phyloP scores from a whole-genome alignment of 2,113 vertebrate genomes.

The Raphicerus campestris region DNA sequence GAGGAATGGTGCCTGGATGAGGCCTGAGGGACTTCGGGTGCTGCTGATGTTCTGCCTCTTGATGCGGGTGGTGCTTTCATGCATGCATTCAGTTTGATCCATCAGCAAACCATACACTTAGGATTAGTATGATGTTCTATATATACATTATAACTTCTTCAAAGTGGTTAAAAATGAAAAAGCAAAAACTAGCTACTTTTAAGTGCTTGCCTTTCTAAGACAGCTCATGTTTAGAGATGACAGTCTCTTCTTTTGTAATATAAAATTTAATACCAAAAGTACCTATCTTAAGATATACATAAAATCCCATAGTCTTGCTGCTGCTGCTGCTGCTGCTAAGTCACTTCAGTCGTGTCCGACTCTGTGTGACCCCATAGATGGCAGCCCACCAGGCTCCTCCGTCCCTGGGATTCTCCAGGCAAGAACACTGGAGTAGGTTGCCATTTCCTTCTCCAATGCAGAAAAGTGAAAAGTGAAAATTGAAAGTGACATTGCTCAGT shows the following conservation, averaged over 20 bases:
- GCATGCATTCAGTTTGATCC: background rate
- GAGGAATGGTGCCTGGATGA: background rate
- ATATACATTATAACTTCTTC: background rate
- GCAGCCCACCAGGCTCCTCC: too few species aligned
- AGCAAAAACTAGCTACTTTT: background rate
- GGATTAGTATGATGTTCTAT: background rate
- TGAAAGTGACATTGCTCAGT: too few species aligned
- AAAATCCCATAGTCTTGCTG: background rate
- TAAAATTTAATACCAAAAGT: background rate
- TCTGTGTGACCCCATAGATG: too few species aligned
- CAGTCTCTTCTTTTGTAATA: background rate
- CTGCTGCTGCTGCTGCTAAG: too few species aligned
- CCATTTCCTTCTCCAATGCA: too few species aligned
- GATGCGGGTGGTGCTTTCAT: background rate
- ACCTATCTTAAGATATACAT: background rate
- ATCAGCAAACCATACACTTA: background rate
- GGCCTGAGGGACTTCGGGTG: background rate
- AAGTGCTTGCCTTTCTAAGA: background rate
- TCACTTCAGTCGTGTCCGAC: too few species aligned
- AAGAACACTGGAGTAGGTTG: too few species aligned
- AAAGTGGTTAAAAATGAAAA: background rate
- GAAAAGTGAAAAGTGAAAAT: too few species aligned
- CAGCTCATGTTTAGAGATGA: background rate
- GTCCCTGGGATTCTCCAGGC: too few species aligned
- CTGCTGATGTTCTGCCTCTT: background rate